Conservation (phyloP, 2,113 vertebrate species). For the Aythya baeri region DNA sequence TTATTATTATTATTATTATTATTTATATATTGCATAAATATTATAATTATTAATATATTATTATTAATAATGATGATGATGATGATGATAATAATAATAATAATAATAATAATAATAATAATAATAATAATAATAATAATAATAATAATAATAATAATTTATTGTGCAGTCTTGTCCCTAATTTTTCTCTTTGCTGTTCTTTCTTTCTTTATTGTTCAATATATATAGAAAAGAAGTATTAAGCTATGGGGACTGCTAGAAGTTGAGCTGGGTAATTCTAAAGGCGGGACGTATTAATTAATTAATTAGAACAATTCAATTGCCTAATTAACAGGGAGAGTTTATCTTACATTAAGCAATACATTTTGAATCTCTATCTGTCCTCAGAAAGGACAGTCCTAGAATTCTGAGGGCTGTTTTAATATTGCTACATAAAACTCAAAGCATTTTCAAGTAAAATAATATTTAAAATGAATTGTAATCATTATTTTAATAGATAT, state of each 20-base stretch:
- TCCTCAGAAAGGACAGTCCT: neutral
- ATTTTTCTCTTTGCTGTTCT: neutral
- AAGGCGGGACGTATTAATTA: neutral
- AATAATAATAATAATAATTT: no score
- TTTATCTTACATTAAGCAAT: neutral
- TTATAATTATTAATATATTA: no score
- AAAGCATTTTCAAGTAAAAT: neutral
- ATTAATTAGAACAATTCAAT: neutral
- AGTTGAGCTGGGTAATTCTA: neutral
- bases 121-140: no score
- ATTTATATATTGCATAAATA: no score
- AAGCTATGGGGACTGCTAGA: neutral
- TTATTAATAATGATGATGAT: no score
- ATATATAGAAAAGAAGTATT: neutral
- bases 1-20: no score
- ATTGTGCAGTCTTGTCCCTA: neutral
- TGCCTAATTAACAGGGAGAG: fast-evolving
- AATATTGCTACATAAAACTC: neutral
- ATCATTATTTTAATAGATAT: neutral
- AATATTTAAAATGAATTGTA: neutral
- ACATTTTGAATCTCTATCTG: neutral
- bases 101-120: no score
- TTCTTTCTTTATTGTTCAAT: neutral
- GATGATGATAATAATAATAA: no score
- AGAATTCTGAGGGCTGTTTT: neutral